Base-by-base conservation (phyloP, 2,113 vertebrate species). In the Zosterops pallidus region DNA sequence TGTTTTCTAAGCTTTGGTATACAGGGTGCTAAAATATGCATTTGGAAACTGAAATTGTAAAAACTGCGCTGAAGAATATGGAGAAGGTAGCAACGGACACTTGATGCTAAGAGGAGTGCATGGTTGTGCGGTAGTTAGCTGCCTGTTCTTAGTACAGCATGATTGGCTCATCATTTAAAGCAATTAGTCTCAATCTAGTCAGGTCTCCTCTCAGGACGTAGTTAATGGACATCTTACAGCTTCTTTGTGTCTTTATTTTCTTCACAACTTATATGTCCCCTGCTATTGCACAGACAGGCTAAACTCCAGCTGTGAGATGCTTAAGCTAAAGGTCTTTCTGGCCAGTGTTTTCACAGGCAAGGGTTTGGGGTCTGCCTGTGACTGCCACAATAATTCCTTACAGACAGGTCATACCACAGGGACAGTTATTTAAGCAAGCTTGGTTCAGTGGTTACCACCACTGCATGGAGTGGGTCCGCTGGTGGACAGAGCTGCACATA, bases 61-160 rank as follows among this genome's bases (percentile, higher is more conserved):
- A 91, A 35, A 33, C 8, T 29, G 1, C 16, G 41, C 8, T 35
- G 67, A 93, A 57, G 47, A 18, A 49, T 33, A 53, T 3, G 26
- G 26, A 68, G 25, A 37, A 91, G 33, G 22, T 3, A 84, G 41
- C 9, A 84, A 69, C 11, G 12, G 12, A 9, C 4, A 18, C 12
- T 59, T 33, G 9, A 23, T 35, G 23, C 12, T 76, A 68, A 39
- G 3, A 24, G 0, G 0, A 16, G 10, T 10, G 11, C 6, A 1
- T 3, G 2, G 4, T 14, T 8, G 1, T 39, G 14, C 17, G 9
- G 14, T 14, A 11, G 12, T 63, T 69, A 91, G 14, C 29, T 69
- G 25, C 14, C n/a, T 0, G 0, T 28, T 16, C 12, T 69, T 74
- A 52, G 18, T 9, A 49, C 14, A 26, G 49, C 15, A 21, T 7